A percentile compares a stretch with the other conserved stretches of the same genome.
Evolutionary conservation across 2,888 invertebrate genomes (phyloP).

Genomic region (Koerneria pararmatus): DNA sequence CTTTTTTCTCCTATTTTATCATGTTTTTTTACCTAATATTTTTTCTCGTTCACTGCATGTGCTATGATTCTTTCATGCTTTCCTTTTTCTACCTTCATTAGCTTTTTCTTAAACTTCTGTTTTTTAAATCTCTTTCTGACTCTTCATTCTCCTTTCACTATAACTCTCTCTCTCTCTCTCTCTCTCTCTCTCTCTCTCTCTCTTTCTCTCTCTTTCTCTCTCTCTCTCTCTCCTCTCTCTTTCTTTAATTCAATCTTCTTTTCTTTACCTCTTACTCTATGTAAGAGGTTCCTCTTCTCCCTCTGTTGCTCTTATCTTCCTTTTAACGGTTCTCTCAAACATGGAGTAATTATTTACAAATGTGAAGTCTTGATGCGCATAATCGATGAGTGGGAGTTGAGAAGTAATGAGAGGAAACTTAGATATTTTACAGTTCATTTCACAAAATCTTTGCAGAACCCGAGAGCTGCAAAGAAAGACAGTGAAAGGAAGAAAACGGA

Average conservation of each 20-base stretch:
- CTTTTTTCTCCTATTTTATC: not conserved
- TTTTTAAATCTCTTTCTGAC: not conserved
- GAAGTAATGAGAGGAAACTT: too few species aligned
- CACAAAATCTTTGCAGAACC: too few species aligned
- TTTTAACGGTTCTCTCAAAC: too few species aligned
- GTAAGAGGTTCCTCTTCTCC: not conserved
- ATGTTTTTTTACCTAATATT: not conserved
- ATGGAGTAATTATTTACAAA: too few species aligned
- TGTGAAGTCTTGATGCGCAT: too few species aligned
- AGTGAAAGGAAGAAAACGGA: too few species aligned
- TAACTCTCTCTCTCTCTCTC: not conserved
- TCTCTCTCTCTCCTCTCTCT: not conserved
- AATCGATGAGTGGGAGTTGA: too few species aligned
- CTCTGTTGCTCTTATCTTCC: too few species aligned
- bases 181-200: conserved; percentile 7
- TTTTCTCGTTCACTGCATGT: not conserved
- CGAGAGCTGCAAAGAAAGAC: too few species aligned
- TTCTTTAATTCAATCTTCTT: not conserved
- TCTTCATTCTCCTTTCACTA: not conserved
- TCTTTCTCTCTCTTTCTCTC: conserved; percentile 10
- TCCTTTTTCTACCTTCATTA: conserved; percentile 10
- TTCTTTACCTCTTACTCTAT: not conserved
- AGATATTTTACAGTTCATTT: too few species aligned
- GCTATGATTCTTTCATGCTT: conserved; percentile 11
- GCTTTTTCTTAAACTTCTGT: not conserved